Evolutionary conservation across 2,113 vertebrate genomes (phyloP).

Genomic region (Limnothrissa miodon): DNA sequence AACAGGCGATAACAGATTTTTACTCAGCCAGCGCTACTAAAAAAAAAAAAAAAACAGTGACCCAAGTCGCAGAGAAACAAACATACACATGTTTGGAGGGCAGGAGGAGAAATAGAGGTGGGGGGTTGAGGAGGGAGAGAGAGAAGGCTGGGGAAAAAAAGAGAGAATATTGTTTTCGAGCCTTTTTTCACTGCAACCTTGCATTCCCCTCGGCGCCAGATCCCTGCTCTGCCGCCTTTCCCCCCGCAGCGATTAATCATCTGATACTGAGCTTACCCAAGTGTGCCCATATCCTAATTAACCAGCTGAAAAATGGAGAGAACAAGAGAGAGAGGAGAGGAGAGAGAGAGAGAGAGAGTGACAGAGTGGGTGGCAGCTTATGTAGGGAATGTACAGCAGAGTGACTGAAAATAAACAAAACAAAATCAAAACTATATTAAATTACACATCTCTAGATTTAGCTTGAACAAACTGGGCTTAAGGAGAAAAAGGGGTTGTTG

Average conservation of each 20-base stretch:
- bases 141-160: slow-evolving; percentile 22
- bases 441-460: not conserved
- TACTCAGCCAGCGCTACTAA: not conserved
- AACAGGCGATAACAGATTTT: not conserved
- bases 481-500: not conserved
- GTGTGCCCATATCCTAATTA: slow-evolving; percentile 74
- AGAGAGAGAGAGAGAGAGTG: slow-evolving; percentile 16
- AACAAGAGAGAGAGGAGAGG: slow-evolving; percentile 26
- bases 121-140: slow-evolving; percentile 7
- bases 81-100: slow-evolving; percentile 40
- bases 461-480: not conserved
- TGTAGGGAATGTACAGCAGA: slow-evolving; percentile 11
- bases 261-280: slow-evolving; percentile 75
- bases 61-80: slow-evolving; percentile 33
- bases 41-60: no score
- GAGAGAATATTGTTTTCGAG: slow-evolving; percentile 32
- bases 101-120: slow-evolving; percentile 23
- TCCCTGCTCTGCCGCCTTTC: slow-evolving; percentile 59
- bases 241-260: slow-evolving; percentile 78
- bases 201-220: slow-evolving; percentile 61
- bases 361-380: not conserved
- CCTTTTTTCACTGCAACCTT: slow-evolving; percentile 61
- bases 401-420: slow-evolving; percentile 20
- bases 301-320: slow-evolving; percentile 34
- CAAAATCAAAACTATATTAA: not conserved